These are phyloP conservation scores for Plectrocnemia conspersa DNA, from an alignment of 1,140 invertebrate species.

Conservation along the genomic window DNA sequence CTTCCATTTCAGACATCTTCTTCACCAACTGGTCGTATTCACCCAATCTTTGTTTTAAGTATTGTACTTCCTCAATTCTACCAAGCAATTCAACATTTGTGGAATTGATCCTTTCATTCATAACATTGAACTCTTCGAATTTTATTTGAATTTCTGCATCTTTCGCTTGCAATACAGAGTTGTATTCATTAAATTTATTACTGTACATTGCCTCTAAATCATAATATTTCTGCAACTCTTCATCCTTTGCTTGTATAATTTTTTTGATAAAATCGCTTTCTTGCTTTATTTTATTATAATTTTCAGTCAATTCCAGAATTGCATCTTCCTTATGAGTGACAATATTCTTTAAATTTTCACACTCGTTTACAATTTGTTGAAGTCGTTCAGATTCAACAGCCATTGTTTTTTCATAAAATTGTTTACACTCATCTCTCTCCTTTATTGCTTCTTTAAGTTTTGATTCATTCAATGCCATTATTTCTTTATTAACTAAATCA, in stretches of 20 bases:
- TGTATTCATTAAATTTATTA: constrained; percentile 25
- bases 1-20: constrained; percentile 46
- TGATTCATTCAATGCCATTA: constrained; percentile 45
- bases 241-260: constrained; percentile 18
- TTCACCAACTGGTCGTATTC: constrained; percentile 47
- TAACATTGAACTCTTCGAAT: constrained; percentile 31
- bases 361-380: constrained; percentile 41
- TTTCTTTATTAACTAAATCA: constrained; percentile 39
- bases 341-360: constrained; percentile 35
- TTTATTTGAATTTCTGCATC: constrained; percentile 32
- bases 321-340: constrained; percentile 28
- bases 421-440: constrained; percentile 46
- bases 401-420: constrained; percentile 46
- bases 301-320: constrained; percentile 11
- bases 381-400: constrained; percentile 45
- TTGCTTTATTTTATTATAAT: constrained; percentile 3
- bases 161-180: constrained; percentile 22
- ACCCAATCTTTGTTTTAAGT: constrained; percentile 42
- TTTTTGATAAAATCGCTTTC: neutral
- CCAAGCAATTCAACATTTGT: constrained; percentile 34
- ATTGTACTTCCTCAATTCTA: constrained; percentile 23
- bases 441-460: constrained; percentile 46
- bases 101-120: constrained; percentile 34
- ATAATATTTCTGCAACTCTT: constrained; percentile 20
- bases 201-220: constrained; percentile 22